Evolutionary conservation across 2,797 vertebrate species (phyloP), one percentile per base, ranked within the genome.

Genomic region (Etheostoma nigrum): DNA sequence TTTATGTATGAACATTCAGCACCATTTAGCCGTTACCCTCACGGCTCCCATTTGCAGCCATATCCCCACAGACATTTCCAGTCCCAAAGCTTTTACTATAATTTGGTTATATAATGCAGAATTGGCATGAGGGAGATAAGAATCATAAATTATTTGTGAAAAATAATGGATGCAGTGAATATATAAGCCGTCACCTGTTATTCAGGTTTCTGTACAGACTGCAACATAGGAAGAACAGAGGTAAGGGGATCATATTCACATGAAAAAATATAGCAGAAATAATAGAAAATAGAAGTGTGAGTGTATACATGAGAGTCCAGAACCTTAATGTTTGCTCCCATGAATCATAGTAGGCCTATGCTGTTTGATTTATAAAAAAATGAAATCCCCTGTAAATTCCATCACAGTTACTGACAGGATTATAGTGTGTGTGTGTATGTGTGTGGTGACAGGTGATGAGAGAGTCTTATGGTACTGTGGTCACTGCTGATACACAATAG

Each of bases 351-450:
- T 42, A 30, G 30, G 30, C 30, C 30, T 30, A 52, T 86, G 70
- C 52, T 67, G 65, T 62, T 78, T 57, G 58, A 75, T 76, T 75
- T 66, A 74, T 65, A 68, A 62, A 72, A 66, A 83, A 83, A 81
- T 69, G 19, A 80, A 83, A 87, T 85, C 77, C 64, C 19, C 73
- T 70, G 64, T 60, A 85, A 82, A 83, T 87, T 89, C 78, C 82
- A 89, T 83, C 82, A 86, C 69, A 86, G 81, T 76, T 73, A 64
- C 82, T 85, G 82, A 88, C 69, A 89, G 87, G 87, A 93, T 90
- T 88, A 86, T 49, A 60, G 60, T 74, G 73, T 47, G 64, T 83
- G 67, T 67, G 23, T 61, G 72, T 75, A 55, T 75, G 67, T 65
- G 75, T 77, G 73, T 61, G 44, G 63, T 84, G 84, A 81, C 83